Evolutionary conservation across 2,888 invertebrate genomes (phyloP), one percentile per base, ranked within the genome.

Genomic region (Rhodophaea formosa): DNA sequence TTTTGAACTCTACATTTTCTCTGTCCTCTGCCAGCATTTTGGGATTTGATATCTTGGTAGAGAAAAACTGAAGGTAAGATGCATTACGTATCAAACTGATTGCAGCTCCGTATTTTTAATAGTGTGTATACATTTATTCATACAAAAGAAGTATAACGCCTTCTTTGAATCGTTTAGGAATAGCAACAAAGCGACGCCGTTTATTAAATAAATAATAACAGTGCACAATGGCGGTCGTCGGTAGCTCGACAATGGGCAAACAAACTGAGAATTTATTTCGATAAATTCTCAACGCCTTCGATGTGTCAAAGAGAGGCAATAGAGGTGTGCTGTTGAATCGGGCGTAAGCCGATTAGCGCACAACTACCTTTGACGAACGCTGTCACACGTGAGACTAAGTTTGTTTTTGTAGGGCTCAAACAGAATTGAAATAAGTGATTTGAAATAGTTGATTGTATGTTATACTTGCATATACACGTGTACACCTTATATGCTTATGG

Each of bases 171-270:
- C 80, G 80, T 84, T 82, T 75, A 79, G 76, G 80, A 77, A 73
- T 43, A 56, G 71, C 67, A 68, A 86, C 88, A 88, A 87, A 82
- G 80, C 72, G 63, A 83, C 76, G 74, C 76, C 82, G 83, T 87
- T 78, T 88, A 88, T 88, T 86, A 89, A 88, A 90, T 88, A 88
- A 90, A 89, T 87, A 90, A 86, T 82, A 84, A 84, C 82, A 81
- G 59, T 64, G 62, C 69, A 88, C 86, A 87, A 87, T 78, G 74
- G 70, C 59, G 64, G 75, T 76, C 81, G 82, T 78, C 80, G 83
- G 86, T 83, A 85, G 85, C 71, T 70, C 77, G 62, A 88, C 88
- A 91, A 90, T 86, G 69, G 82, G 62, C 82, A 82, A 86, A 90
- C 88, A 90, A 86, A 89, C 86, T 86, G 82, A 77, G 86, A 88